Evolutionary conservation across 2,888 invertebrate species (phyloP).

Genomic region (Hyppa rectilinea): DNA sequence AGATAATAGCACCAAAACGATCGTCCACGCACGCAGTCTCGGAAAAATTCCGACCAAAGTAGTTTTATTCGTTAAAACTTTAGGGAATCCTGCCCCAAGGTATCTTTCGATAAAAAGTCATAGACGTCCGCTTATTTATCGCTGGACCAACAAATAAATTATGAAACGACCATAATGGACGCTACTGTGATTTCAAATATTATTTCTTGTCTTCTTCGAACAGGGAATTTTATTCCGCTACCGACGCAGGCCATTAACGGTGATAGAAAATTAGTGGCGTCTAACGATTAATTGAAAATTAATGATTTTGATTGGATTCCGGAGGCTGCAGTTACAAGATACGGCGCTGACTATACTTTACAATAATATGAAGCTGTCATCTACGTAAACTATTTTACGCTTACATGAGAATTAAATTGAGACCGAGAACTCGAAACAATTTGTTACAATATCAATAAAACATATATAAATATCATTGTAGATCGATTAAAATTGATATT

Average conservation of each 20-base stretch:
- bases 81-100: slow-evolving; percentile 63
- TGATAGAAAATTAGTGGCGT: slow-evolving; percentile 64
- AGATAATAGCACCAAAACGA: slow-evolving; percentile 83
- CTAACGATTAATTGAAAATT: slow-evolving; percentile 60
- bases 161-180: slow-evolving; percentile 55
- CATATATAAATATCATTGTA: slow-evolving; percentile 26
- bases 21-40: slow-evolving; percentile 66
- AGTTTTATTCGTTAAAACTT: slow-evolving; percentile 66
- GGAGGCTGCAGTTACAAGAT: slow-evolving; percentile 40
- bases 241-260: slow-evolving; percentile 62
- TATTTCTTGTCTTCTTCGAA: slow-evolving; percentile 58
- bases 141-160: slow-evolving; percentile 62
- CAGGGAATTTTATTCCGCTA: slow-evolving; percentile 61
- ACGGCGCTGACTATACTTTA: slow-evolving; percentile 33
- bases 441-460: slow-evolving; percentile 18
- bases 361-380: slow-evolving; percentile 47
- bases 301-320: slow-evolving; percentile 60
- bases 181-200: slow-evolving; percentile 66
- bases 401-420: slow-evolving; percentile 18
- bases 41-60: slow-evolving; percentile 65
- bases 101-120: slow-evolving; percentile 67
- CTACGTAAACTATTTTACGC: slow-evolving; percentile 17
- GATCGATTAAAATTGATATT: slow-evolving; percentile 50
- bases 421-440: slow-evolving; percentile 9
- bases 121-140: slow-evolving; percentile 63